Evolutionary conservation across 2,797 vertebrate species (phyloP).

Genomic region (Myotis vivesi): DNA sequence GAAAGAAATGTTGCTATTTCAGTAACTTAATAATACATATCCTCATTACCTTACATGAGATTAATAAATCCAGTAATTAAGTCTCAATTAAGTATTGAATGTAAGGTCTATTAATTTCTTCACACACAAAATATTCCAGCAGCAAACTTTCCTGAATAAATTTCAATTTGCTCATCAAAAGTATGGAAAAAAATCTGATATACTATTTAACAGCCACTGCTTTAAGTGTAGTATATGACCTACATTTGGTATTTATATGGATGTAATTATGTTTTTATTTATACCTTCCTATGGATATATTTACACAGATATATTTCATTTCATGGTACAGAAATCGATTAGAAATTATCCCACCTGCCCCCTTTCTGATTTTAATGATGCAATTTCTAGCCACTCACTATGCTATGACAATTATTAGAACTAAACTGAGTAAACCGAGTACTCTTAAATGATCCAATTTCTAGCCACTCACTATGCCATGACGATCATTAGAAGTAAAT

Average conservation of each 20-base stretch:
- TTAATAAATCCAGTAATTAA: neutral
- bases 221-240: neutral
- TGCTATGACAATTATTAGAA: neutral
- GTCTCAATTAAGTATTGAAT: neutral
- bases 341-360: neutral
- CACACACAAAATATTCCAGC: neutral
- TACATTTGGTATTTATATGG: neutral
- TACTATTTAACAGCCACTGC: neutral
- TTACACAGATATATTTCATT: neutral
- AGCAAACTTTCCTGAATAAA: neutral
- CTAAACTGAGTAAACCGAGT: too few species aligned
- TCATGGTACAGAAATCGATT: neutral
- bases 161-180: neutral
- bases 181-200: neutral
- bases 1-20: neutral
- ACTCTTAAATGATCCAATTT: neutral
- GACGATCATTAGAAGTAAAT: neutral
- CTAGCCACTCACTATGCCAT: neutral
- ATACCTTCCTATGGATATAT: neutral
- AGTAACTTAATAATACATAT: neutral
- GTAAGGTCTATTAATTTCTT: neutral
- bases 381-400: neutral
- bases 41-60: neutral
- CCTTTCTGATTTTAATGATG: neutral
- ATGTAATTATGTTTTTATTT: neutral